These are phyloP conservation scores for Cosmorhoe ocellata DNA, from an alignment of 2,888 invertebrate genomes.

Conservation along the genomic window DNA sequence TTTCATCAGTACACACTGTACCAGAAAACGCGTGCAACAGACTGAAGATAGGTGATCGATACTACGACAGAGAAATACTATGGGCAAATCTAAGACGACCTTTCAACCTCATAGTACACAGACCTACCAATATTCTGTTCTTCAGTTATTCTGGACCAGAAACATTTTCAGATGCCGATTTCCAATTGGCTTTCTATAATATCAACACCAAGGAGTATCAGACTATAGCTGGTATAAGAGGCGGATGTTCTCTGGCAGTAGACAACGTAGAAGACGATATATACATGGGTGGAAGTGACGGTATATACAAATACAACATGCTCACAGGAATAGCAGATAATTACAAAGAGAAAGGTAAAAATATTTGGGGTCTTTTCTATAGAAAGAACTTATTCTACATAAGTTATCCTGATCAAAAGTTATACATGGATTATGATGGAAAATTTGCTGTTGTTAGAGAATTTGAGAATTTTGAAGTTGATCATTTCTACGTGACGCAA, in stretches of 20 bases:
- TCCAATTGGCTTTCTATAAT: constrained; percentile 54
- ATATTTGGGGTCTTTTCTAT: constrained; percentile 59
- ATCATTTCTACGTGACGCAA: constrained; percentile 51
- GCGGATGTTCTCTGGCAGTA: constrained; percentile 60
- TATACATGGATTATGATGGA: constrained; percentile 56
- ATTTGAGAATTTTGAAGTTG: constrained; percentile 57
- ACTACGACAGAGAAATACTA: constrained; percentile 52
- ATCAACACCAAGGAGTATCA: constrained; percentile 50
- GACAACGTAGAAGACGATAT: constrained; percentile 55
- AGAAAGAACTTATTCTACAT: constrained; percentile 61
- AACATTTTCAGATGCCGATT: constrained; percentile 55
- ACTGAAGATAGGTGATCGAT: constrained; percentile 49
- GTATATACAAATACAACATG: constrained; percentile 64
- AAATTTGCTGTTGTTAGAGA: constrained; percentile 57
- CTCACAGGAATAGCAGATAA: constrained; percentile 55
- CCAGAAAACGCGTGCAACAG: constrained; percentile 48
- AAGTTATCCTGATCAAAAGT: constrained; percentile 60
- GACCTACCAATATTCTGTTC: constrained; percentile 51
- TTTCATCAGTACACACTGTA: constrained; percentile 16
- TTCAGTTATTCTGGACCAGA: constrained; percentile 57
- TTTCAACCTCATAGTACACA: constrained; percentile 56
- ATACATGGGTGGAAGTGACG: constrained; percentile 63
- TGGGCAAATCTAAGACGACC: constrained; percentile 52
- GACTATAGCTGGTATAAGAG: constrained; percentile 54
- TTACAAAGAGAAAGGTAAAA: constrained; percentile 56